A percentile compares a stretch with the other conserved stretches of the same genome.
phyloP scores from a whole-genome alignment of 2,797 vertebrate genomes.

The Lepus townsendii region DNA sequence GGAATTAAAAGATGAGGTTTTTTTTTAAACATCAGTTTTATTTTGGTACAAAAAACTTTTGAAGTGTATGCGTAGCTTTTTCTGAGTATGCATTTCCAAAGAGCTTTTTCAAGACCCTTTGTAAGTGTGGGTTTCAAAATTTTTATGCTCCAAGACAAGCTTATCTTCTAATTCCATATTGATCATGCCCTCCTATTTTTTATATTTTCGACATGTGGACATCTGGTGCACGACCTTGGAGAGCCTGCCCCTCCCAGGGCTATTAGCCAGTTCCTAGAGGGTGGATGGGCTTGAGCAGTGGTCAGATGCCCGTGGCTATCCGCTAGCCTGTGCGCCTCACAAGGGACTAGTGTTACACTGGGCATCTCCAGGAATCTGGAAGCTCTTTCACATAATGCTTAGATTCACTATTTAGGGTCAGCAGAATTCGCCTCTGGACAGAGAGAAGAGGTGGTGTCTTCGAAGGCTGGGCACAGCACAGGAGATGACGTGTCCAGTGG shows the following conservation, averaged over 20 bases:
- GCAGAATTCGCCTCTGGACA: background rate
- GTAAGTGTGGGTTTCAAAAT: too few relatives aligned
- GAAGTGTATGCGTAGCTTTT: too few relatives aligned
- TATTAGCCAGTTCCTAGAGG: background rate
- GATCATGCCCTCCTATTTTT: background rate
- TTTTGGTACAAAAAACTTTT: too few relatives aligned
- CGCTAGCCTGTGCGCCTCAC: background rate
- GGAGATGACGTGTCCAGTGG: background rate
- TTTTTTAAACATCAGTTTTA: too few relatives aligned
- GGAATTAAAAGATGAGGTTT: too few relatives aligned
- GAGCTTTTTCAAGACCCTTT: too few relatives aligned
- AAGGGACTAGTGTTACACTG: background rate
- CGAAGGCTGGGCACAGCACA: background rate
- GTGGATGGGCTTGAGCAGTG: background rate
- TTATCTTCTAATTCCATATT: too few relatives aligned
- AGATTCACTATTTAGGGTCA: background rate
- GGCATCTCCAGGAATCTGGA: background rate
- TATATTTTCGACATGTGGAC: conserved; percentile 33
- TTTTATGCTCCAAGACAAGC: too few relatives aligned
- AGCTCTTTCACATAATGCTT: background rate
- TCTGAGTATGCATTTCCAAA: too few relatives aligned
- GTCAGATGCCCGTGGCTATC: background rate
- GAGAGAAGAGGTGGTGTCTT: background rate
- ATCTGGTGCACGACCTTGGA: background rate
- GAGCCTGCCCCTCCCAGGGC: background rate